phyloP scores from a whole-genome alignment of 2,797 vertebrate species.

The Spea hammondii region DNA sequence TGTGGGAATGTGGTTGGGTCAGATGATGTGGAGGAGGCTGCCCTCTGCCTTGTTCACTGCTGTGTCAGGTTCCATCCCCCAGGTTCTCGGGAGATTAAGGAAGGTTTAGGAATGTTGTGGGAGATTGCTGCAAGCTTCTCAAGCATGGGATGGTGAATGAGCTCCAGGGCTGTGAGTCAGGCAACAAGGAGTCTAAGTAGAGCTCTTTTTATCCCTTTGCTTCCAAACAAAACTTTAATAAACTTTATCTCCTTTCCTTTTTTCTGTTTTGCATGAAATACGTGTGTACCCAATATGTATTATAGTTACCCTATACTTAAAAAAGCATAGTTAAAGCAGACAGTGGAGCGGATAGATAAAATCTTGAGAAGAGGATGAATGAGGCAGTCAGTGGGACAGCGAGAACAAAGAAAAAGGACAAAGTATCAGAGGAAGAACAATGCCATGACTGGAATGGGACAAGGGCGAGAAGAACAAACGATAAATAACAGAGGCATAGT shows the following conservation, averaged over 20 bases:
- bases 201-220: neutral
- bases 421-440: too few species aligned
- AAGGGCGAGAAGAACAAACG: too few species aligned
- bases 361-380: too few species aligned
- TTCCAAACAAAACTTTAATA: too few species aligned
- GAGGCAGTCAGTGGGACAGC: too few species aligned
- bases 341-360: too few species aligned
- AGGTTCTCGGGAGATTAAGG: neutral
- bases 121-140: neutral
- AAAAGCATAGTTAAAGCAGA: too few species aligned
- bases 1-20: neutral
- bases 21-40: conserved; percentile 24
- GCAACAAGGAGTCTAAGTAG: neutral
- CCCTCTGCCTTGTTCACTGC: neutral
- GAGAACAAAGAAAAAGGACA: too few species aligned
- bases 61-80: conserved; percentile 9
- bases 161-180: neutral
- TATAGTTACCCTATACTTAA: too few species aligned
- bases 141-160: neutral
- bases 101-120: conserved; percentile 31
- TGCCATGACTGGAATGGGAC: too few species aligned
- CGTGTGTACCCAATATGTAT: neutral
- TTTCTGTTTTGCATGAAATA: neutral
- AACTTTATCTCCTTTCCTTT: neutral
- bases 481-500: too few species aligned